Percentiles rank a stretch among this genome's conserved stretches.
These are phyloP conservation scores for Hydropsyche tenuis DNA, from an alignment of 1,140 invertebrate species.

Conservation along the genomic window DNA sequence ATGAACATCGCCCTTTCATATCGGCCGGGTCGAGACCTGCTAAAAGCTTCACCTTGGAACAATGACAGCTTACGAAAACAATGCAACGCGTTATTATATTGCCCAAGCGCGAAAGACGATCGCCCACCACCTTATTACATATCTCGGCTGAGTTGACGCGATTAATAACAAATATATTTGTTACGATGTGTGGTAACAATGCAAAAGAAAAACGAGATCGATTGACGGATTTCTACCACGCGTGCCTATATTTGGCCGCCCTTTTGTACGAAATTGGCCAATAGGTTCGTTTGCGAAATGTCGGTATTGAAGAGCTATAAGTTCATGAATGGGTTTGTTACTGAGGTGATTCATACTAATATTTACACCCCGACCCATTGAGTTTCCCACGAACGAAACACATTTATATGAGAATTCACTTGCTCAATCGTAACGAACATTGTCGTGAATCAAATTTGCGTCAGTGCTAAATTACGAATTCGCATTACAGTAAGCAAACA, in stretches of 20 bases:
- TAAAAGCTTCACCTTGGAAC: conserved; percentile 42
- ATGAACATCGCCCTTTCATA: conserved; percentile 25
- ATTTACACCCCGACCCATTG: background rate
- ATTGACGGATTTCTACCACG: conserved; percentile 14
- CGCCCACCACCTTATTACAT: conserved; percentile 39
- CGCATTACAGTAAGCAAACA: too few relatives aligned
- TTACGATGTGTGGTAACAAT: too few relatives aligned
- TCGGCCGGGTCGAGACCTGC: conserved; percentile 29
- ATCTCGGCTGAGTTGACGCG: background rate
- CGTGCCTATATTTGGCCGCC: conserved; percentile 17
- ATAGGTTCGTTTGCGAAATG: background rate
- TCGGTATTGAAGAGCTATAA: too few relatives aligned
- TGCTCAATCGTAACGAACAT: too few relatives aligned
- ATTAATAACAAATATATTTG: background rate
- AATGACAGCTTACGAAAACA: conserved; percentile 43
- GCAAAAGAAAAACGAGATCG: conserved; percentile 24
- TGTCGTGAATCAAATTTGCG: too few relatives aligned
- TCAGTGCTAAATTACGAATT: too few relatives aligned
- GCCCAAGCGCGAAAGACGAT: conserved; percentile 18
- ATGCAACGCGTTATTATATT: conserved; percentile 32
- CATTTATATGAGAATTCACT: too few relatives aligned
- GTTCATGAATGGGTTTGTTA: too few relatives aligned
- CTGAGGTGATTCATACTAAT: background rate
- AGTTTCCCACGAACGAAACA: background rate
- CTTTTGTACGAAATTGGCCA: background rate